Evolutionary conservation across 1,140 invertebrate genomes (phyloP), one percentile per base, ranked within the genome.

Genomic region (Aphelenchoides besseyi): DNA sequence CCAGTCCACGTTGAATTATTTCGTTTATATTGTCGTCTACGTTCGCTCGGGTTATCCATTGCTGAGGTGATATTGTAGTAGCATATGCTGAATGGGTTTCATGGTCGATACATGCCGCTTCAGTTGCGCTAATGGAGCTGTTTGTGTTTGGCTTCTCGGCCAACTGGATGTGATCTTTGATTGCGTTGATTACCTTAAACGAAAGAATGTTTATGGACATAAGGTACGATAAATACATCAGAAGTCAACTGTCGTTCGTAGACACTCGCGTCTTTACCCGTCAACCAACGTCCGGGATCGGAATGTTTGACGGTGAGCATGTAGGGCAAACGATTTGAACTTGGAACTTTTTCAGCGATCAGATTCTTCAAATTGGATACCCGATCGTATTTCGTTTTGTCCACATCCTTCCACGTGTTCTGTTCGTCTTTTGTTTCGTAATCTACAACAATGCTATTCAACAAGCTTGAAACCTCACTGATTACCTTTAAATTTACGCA

Each of bases 161-260:
- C 23, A 74, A 8, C 18, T 28, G 26, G 0, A 72, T 32, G 41
- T 29, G 9, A 3, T 54, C 23, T 73, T 72, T 72, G 3, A 72
- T 26, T 0, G 35, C 35, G 28, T 74, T 54, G n/a, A 72, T 74
- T 5, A 72, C 3, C 70, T 72, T 35, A 54, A 72, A 72, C 3
- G 26, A 69, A 68, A 69, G 18, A 32, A 1, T 3, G 30, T 64
- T 23, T 2, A 28, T 5, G 67, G 26, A 23, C 18, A 12, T 3
- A 70, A 53, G 29, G 55, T 59, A 5, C 55, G 32, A 23, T 8
- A 59, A 53, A n/a, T 2, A 73, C 71, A 35, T 73, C 32, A 5
- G 36, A 30, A 35, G 71, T 76, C 12, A 73, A 74, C 2, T 76
- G 62, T 75, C 71, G 71, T 41, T 73, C 71, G 33, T 73, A 73